Evolutionary conservation across 2,797 vertebrate genomes (phyloP), one percentile per base, ranked within the genome.

Genomic region (Pampus argenteus): DNA sequence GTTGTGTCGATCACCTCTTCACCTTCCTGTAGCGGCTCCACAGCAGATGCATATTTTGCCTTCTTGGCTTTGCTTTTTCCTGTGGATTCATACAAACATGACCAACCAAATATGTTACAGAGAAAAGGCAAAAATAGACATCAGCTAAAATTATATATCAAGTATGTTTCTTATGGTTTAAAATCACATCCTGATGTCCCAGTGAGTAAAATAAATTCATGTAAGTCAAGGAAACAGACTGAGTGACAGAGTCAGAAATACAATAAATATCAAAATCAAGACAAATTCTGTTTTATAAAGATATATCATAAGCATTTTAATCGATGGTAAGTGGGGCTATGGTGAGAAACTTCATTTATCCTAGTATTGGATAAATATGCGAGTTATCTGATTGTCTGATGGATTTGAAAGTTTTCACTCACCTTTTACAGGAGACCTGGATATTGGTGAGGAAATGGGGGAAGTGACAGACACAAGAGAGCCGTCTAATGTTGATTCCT

Each of bases 1-100:
- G 74, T 92, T 20, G 91, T 94, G 90, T 98, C 97, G 0, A 82
- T 94, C 71, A 98, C 82, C 49, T 95, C 89, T 3, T 91, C 55
- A 0, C 91, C 91, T 15, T 91, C 93, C 59, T 83, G 77, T 1
- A 96, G 89, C 3, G 93, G 93, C 72, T 81, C 89, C 74, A 94
- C 74, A 6, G 66, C 23, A 1, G 74, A 7, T 0, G 6, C 9
- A 2, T 66, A 76, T 81, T 91, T 94, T 3, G 76, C 54, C 75
- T 81, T 93, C 80, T 91, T 95, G 6, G 75, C 55, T 89, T 88
- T 94, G 51, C 57, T 66, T 87, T 89, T 93, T 15, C 80, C 87
- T 81, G 78, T 68, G n/a, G 17, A 72, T 55, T 22, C 14, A 78
- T 9, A 36, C 1, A 70, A 23, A 59, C 20, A 79, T 14, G 34